Base-by-base conservation (phyloP, 2,888 invertebrate species). In the Acanthoscelides obtectus region DNA sequence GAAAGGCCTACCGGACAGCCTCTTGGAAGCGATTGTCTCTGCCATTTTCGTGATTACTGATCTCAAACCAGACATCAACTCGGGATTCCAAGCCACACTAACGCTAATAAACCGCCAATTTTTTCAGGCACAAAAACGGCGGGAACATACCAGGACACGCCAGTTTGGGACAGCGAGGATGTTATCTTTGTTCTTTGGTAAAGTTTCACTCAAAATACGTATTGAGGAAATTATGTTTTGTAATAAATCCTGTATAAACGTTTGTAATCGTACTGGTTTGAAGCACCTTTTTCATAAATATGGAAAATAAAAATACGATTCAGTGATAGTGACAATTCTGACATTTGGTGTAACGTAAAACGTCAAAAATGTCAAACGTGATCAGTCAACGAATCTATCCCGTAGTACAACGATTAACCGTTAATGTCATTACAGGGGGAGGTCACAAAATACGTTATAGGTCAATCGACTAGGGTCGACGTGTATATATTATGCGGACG, bases 1-100 rank as follows among this genome's bases (percentile, higher is more conserved):
- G 81, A 93, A 94, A 0, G 93, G 93, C 74, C 71, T 17, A 12
- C 45, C 45, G 17, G 45, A 45, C 12, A 45, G 12, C 45, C 66
- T 64, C 73, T 74, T 73, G 12, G 72, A 69, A n/a, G 71, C 68
- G 21, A 74, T 64, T n/a, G 73, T 67, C 45, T 72, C 74, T 65
- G 77, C 77, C 75, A 78, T 75, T 74, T 74, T 78, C n/a, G 77
- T 70, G 45, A 79, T 75, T 65, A 77, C 22, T 45, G 72, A 74
- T 65, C 73, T 78, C 64, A 76, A 4, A 12, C 45, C 45, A 45
- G 12, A 17, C 45, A 45, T 45, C 17, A 12, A 45, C 25, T 25
- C 25, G 6, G 25, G 25, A 25, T 6, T 25, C 12, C 1, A 3
- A 45, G 45, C 45, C 45, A 45, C 3, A 17, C 45, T 45, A 25